Evolutionary conservation across 2,888 invertebrate species (phyloP), one percentile per base, ranked within the genome.

Genomic region (Altica lythri): DNA sequence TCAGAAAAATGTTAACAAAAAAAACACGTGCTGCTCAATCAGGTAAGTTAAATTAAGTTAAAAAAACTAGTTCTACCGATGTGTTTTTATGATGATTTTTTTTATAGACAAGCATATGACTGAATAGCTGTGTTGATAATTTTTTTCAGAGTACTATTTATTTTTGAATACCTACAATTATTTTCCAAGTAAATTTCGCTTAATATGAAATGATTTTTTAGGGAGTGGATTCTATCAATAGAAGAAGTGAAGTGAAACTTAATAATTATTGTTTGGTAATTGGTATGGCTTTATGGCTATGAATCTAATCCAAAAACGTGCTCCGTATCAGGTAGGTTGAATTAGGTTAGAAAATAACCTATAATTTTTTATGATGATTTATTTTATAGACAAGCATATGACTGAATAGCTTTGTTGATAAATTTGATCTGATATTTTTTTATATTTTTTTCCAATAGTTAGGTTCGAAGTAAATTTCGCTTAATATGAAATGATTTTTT

Each of bases 41-140:
- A 22, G 35, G 17, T n/a, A 4, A 10, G 2, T 17, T 32, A 3
- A 10, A 32, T 10, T 32, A 4, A 10, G 6, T 10, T 32, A 34
- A n/a, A 19, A 19, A 5, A 16, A 13, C 2, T 5, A 1, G 9
- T 37, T 27, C 8, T 29, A 13, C 14, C 16, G 18, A 8, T 49
- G 8, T 27, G 35, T 29, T 1, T 10, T 27, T 18, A 38, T 56
- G 56, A 52, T 56, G 53, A 48, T 46, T 45, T 49, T 40, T 43
- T 14, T 25, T 34, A 29, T 44, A 53, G 52, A 56, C 53, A 53
- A 56, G 53, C 56, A 56, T 53, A 56, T 56, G 52, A 56, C 55
- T 51, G 53, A 56, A 56, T 37, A 27, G 34, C 37, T 42, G 17
- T 52, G 56, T 52, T 43, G 56, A 56, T 47, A 52, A 22, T 27